phyloP scores from a whole-genome alignment of 2,888 invertebrate species.

The Clunio marinus region DNA sequence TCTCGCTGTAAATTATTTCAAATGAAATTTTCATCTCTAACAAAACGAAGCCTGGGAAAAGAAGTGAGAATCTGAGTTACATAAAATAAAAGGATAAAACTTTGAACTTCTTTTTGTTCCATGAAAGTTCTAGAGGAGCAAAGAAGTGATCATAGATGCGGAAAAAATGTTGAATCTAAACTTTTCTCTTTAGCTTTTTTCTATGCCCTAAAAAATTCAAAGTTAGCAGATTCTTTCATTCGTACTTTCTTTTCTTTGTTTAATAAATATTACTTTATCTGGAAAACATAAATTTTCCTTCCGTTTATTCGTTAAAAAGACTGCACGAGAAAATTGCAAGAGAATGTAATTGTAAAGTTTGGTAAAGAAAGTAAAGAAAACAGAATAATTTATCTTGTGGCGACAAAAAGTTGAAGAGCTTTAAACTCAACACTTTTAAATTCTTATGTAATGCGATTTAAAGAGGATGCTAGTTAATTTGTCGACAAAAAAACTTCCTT shows the following conservation, averaged over 20 bases:
- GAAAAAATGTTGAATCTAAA: conserved; percentile 10
- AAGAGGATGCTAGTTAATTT: background rate
- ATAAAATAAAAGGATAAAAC: too few relatives aligned
- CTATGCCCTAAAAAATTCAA: background rate
- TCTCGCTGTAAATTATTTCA: background rate
- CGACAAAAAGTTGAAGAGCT: background rate
- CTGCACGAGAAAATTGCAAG: background rate
- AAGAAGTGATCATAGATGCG: background rate
- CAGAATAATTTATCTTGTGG: background rate
- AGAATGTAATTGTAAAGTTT: too few relatives aligned
- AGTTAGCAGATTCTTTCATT: background rate
- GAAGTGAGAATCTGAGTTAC: background rate
- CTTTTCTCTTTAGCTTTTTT: background rate
- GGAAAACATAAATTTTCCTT: background rate
- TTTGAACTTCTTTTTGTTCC: too few relatives aligned
- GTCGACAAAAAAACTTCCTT: too few relatives aligned
- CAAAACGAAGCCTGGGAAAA: background rate
- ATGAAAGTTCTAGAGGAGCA: too few relatives aligned
- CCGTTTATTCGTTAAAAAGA: background rate
- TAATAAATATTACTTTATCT: conserved; percentile 30
- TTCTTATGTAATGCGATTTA: background rate
- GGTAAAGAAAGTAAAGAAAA: background rate
- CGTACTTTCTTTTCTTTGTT: conserved; percentile 2
- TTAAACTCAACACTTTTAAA: background rate
- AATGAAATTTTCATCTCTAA: background rate